Percentiles rank a stretch among this genome's conserved stretches.
Conservation (phyloP, 2,797 vertebrate genomes). For the Brachyrhaphis roseni region DNA sequence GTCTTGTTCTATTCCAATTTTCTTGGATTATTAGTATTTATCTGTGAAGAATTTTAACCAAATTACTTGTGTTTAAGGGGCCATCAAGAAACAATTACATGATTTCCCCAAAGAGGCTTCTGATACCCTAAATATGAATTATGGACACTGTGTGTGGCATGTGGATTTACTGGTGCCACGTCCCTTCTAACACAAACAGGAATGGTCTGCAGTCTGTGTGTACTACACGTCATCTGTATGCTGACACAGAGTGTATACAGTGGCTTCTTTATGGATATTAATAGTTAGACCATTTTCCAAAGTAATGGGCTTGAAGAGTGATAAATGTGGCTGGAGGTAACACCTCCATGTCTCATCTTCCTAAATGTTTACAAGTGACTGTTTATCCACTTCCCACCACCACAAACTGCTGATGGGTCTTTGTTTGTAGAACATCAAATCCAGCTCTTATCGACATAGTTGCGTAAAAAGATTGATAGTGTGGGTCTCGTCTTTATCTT, state of each 20-base stretch:
- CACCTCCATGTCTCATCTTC: conserved; percentile 25
- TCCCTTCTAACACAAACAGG: conserved; percentile 61
- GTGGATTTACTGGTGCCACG: conserved; percentile 61
- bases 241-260: conserved; percentile 55
- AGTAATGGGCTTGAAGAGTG: conserved; percentile 52
- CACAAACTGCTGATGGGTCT: conserved; percentile 18
- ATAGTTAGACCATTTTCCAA: conserved; percentile 44
- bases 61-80: conserved; percentile 58
- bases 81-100: conserved; percentile 51
- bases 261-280: conserved; percentile 36
- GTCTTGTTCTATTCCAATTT: conserved; percentile 14
- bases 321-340: conserved; percentile 35
- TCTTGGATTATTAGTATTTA: conserved; percentile 53
- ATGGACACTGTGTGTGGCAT: conserved; percentile 42
- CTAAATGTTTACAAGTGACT: conserved; percentile 16
- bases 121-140: conserved; percentile 26
- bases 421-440: conserved; percentile 24
- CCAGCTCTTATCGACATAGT: conserved; percentile 49
- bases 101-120: conserved; percentile 40
- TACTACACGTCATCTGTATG: conserved; percentile 51
- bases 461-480: conserved; percentile 30
- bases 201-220: conserved; percentile 63
- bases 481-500: conserved; percentile 8
- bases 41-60: conserved; percentile 53
- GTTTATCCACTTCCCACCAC: neutral